Percentiles rank a stretch among this genome's conserved stretches.
These are phyloP conservation scores for Drosophila fuyamai DNA, from an alignment of 1,140 invertebrate genomes.

Conservation along the genomic window DNA sequence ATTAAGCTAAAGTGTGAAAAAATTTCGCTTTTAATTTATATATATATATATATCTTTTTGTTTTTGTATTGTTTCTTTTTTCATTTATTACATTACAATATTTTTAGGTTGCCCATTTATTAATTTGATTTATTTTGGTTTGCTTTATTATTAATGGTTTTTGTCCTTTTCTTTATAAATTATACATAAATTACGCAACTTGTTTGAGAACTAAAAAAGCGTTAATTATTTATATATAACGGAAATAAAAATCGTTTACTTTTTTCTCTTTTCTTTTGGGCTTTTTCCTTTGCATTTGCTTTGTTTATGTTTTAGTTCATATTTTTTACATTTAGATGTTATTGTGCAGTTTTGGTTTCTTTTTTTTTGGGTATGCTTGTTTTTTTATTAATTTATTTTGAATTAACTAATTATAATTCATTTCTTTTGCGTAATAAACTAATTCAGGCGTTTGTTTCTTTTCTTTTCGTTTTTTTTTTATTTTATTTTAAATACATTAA, in stretches of 20 bases:
- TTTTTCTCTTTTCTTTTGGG: constrained; percentile 53
- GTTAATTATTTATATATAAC: constrained; percentile 84
- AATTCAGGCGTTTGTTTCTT: constrained; percentile 78
- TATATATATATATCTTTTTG: constrained; percentile 42
- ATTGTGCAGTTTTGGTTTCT: constrained; percentile 75
- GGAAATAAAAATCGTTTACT: constrained; percentile 72
- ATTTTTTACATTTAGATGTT: constrained; percentile 80
- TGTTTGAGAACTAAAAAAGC: constrained; percentile 81
- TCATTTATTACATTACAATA: constrained; percentile 71
- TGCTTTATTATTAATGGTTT: constrained; percentile 53
- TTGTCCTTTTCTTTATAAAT: constrained; percentile 62
- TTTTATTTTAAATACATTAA: constrained; percentile 59
- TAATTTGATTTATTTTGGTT: constrained; percentile 54
- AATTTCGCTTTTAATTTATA: constrained; percentile 82
- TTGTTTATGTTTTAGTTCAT: constrained; percentile 68
- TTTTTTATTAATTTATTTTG: constrained; percentile 37
- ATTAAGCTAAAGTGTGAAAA: constrained; percentile 85
- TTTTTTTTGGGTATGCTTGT: constrained; percentile 40
- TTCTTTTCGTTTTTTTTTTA: constrained; percentile 50
- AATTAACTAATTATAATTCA: constrained; percentile 52
- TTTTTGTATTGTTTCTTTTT: constrained; percentile 56
- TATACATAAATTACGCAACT: constrained; percentile 81
- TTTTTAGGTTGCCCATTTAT: constrained; percentile 58
- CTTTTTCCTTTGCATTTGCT: constrained; percentile 50
- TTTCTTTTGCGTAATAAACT: constrained; percentile 76